Evolutionary conservation across 2,797 vertebrate genomes (phyloP), one percentile per base, ranked within the genome.

Genomic region (Enteromius afrohamiltoni): DNA sequence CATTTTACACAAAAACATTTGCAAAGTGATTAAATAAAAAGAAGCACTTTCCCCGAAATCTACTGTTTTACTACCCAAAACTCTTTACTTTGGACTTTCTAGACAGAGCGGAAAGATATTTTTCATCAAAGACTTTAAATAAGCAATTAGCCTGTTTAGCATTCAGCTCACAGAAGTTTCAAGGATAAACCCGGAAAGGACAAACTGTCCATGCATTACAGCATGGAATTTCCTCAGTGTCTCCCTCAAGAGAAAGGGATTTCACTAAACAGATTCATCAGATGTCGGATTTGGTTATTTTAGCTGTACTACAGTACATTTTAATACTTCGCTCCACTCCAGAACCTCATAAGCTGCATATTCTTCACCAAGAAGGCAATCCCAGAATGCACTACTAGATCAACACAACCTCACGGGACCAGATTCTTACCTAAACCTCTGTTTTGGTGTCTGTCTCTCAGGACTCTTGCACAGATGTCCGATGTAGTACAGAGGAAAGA

Each of bases 401-500:
- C 7, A 73, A 21, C 29, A 60, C 21, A 26, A 60, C 23, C 51
- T 21, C 45, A 49, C 23, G 0, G 31, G 40, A 14, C n/a, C 55
- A 64, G 42, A 65, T 51, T 68, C 95, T 92, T 93, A 99, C 97
- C 97, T 97, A 95, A 97, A 96, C 90, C 96, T 96, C 93, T 99
- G 96, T 85, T 93, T 94, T 91, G 96, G 95, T 49, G 96, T 95
- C 90, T 98, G 97, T 88, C 96, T 96, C 94, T 99, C 97, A 0
- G 95, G 88, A 79, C 95, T 96, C 92, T 96, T 97, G 94, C 95
- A 97, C 92, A 95, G 86, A 87, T 98, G 95, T 88, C 97, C 97
- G 7, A 94, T 91, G 83, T 98, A 99, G 90, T 98, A 99, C 76
- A 99, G 90, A 17, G 97, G 97, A 91, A 98, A 99, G 92, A 98